Conservation (phyloP, 2,888 invertebrate species). For the Andrena dorsata region DNA sequence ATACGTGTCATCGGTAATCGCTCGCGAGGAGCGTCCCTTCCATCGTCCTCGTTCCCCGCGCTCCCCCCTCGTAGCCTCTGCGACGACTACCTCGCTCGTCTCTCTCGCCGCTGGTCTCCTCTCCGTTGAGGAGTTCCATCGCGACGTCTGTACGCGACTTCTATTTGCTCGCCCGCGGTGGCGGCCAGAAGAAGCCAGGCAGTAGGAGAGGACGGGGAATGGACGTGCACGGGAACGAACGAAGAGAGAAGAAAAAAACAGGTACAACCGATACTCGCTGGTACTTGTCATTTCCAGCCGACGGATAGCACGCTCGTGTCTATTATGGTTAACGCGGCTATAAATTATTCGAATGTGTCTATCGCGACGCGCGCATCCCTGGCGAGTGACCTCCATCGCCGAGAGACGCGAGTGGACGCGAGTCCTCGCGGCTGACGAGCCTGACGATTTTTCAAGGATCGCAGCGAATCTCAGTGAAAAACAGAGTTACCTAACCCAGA, state of each 20-base stretch:
- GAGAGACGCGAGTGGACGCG: constrained; percentile 8
- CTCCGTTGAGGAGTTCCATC: constrained; percentile 5
- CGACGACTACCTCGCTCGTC: constrained; percentile 4
- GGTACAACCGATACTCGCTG: constrained; percentile 53
- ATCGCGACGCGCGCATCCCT: constrained; percentile 52
- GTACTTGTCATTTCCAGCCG: constrained; percentile 58
- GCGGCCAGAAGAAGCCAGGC: constrained; percentile 20
- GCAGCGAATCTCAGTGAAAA: no score
- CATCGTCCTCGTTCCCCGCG: constrained; percentile 24
- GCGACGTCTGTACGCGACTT: constrained; percentile 38
- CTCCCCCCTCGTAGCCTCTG: constrained; percentile 16
- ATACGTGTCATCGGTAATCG: constrained; percentile 82
- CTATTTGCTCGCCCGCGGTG: constrained; percentile 39
- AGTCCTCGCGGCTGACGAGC: constrained; percentile 4
- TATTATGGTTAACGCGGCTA: constrained; percentile 66
- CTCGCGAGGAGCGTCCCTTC: constrained; percentile 41
- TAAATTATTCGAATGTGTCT: constrained; percentile 67
- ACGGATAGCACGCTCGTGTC: constrained; percentile 58
- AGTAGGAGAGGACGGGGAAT: constrained; percentile 50
- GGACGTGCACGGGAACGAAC: constrained; percentile 24
- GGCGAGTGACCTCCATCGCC: constrained; percentile 45
- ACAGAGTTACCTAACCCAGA: no score
- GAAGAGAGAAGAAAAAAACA: constrained; percentile 40
- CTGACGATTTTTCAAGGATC: no score
- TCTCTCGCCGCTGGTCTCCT: not conserved